phyloP scores from a whole-genome alignment of 2,797 vertebrate species.

The Gobio occitaniae region DNA sequence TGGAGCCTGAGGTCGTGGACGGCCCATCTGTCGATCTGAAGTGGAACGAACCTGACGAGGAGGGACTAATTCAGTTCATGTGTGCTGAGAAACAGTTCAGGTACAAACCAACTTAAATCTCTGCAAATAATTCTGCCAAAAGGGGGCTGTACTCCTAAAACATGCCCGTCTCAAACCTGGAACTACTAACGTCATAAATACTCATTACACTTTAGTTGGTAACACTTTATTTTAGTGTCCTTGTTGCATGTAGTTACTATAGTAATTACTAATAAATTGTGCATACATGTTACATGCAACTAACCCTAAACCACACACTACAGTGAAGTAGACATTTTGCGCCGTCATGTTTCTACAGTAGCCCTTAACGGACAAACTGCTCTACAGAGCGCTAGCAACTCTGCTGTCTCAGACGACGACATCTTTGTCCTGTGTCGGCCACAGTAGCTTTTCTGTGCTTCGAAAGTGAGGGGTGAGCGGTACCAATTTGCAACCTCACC shows the following conservation, averaged over 20 bases:
- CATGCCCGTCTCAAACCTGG: not conserved
- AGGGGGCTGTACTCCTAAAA: not conserved
- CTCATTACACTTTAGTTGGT: not conserved
- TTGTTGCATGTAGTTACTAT: not conserved
- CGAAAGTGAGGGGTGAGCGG: no score
- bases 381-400: no score
- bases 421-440: no score
- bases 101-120: slow-evolving; percentile 58
- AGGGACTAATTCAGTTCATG: slow-evolving; percentile 88
- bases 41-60: slow-evolving; percentile 91
- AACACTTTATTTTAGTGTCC: not conserved
- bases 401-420: no score
- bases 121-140: not conserved
- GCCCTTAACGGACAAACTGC: no score
- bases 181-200: not conserved
- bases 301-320: not conserved
- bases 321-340: no score
- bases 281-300: not conserved
- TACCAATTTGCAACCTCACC: no score
- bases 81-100: slow-evolving; percentile 94
- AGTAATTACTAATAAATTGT: not conserved
- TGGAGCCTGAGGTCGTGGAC: slow-evolving; percentile 90
- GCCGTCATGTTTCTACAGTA: no score
- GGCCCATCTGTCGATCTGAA: slow-evolving; percentile 84
- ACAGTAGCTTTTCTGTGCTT: no score